A percentile compares a stretch with the other conserved stretches of the same genome.
phyloP scores from a whole-genome alignment of 2,113 vertebrate genomes.

The Phodopus roborovskii region DNA sequence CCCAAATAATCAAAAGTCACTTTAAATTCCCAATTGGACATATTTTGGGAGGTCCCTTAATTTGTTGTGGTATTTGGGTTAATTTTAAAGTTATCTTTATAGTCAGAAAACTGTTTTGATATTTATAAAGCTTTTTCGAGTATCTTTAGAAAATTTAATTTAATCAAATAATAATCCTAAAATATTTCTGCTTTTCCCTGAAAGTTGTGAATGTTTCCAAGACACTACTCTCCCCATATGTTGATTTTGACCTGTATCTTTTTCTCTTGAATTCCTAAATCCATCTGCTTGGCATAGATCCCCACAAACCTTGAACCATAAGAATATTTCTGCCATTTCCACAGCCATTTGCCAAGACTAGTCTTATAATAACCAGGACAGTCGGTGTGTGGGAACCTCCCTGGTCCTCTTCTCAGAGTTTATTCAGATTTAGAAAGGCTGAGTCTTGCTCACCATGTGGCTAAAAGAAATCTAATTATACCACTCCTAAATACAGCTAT shows the following conservation, averaged over 20 bases:
- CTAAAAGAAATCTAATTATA: slow-evolving; percentile 51
- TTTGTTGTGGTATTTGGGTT: background rate
- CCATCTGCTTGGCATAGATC: background rate
- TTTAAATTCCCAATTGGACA: background rate
- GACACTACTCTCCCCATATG: background rate
- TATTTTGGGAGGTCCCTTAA: slow-evolving; percentile 4
- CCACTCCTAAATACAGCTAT: slow-evolving; percentile 50
- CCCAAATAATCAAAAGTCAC: slow-evolving; percentile 26
- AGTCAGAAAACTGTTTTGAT: slow-evolving; percentile 33
- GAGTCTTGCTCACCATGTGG: background rate
- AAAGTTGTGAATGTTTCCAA: background rate
- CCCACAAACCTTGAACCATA: background rate
- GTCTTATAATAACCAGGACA: background rate
- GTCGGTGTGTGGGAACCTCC: background rate
- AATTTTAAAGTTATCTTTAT: slow-evolving; percentile 48
- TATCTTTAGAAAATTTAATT: background rate
- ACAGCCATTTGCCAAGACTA: background rate
- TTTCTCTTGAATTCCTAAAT: background rate
- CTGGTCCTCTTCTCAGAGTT: background rate
- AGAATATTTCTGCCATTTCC: background rate
- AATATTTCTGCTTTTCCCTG: background rate
- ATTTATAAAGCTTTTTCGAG: slow-evolving; percentile 7
- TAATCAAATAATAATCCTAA: background rate
- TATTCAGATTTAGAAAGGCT: slow-evolving; percentile 38
- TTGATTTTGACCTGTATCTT: background rate